Evolutionary conservation across 53 echinoderm and acorn worm species (phyloP).

Genomic region (Stichopus horrens): DNA sequence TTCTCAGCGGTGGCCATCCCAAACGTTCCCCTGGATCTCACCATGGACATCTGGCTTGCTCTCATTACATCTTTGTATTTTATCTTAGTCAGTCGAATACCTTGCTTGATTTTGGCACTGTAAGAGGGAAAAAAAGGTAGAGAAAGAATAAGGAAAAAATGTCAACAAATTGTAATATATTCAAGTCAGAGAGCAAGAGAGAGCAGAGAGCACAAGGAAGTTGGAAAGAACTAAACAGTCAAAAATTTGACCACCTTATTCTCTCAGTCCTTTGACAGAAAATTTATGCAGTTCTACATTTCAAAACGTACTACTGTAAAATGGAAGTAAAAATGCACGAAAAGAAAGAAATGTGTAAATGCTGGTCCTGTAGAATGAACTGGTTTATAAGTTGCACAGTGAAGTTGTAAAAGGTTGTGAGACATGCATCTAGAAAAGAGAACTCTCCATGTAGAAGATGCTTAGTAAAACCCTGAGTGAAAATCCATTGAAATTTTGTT

Average conservation of each 20-base stretch:
- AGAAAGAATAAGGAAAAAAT: background rate
- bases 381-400: too few species aligned
- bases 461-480: too few species aligned
- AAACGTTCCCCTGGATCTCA: constrained; percentile 43
- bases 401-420: too few species aligned
- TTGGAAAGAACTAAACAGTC: background rate
- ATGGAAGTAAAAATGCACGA: too few species aligned
- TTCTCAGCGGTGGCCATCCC: constrained; percentile 41
- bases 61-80: constrained; percentile 3
- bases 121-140: background rate
- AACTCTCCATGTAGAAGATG: too few species aligned
- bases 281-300: too few species aligned
- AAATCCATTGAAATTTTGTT: too few species aligned
- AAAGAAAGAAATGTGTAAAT: too few species aligned
- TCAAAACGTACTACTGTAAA: too few species aligned
- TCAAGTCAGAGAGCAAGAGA: background rate
- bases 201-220: background rate
- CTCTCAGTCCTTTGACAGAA: background rate
- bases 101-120: constrained; percentile 38
- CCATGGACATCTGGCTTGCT: constrained; percentile 41
- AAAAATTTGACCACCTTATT: background rate
- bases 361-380: too few species aligned
- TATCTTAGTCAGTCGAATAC: constrained; percentile 27
- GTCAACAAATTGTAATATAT: background rate
- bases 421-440: too few species aligned